phyloP scores from a whole-genome alignment of 1,140 invertebrate genomes.

The Diachasma alloeum region DNA sequence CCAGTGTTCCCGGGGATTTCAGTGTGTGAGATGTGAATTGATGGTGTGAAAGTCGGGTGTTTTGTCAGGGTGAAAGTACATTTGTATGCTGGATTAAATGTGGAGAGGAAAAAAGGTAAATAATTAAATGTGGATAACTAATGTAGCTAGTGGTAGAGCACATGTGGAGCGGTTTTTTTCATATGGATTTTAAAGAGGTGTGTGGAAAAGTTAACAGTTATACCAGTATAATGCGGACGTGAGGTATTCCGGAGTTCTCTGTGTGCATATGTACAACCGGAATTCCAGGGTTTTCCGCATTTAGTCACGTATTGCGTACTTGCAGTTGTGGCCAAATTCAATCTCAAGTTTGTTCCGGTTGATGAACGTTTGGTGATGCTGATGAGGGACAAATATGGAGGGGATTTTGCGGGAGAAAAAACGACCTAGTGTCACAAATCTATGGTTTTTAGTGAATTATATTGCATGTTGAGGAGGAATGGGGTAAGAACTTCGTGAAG shows the following conservation, averaged over 20 bases:
- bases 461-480: no score
- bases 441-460: no score
- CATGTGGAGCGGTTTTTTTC: background rate
- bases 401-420: no score
- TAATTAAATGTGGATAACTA: conserved; percentile 3
- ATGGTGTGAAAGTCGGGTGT: background rate
- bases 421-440: no score
- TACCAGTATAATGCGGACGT: conserved; percentile 7
- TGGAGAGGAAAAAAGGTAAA: background rate
- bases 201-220: background rate
- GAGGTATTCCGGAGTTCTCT: background rate
- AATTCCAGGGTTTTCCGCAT: background rate
- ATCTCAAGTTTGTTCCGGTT: background rate
- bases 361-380: background rate
- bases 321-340: background rate
- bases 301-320: background rate
- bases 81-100: conserved; percentile 7
- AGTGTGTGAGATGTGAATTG: background rate
- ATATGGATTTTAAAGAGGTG: background rate
- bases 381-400: background rate
- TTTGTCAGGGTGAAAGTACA: background rate
- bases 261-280: background rate
- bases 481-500: no score
- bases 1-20: no score
- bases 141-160: background rate